These are phyloP conservation scores for Neoitamus cyanurus DNA, from an alignment of 2,888 invertebrate species.

Conservation along the genomic window DNA sequence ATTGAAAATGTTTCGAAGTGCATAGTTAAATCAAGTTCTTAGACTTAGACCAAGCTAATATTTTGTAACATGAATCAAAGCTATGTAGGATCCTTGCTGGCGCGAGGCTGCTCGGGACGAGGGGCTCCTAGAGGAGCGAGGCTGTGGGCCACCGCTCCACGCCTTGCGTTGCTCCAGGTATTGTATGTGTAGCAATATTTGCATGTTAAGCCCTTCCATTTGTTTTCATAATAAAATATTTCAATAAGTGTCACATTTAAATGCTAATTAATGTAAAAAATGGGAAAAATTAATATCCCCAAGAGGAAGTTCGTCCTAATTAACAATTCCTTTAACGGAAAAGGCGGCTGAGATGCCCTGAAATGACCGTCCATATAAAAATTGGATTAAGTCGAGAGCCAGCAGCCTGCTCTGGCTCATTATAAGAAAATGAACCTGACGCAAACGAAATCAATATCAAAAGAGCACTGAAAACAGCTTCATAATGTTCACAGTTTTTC, in stretches of 20 bases:
- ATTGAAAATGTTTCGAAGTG: no score
- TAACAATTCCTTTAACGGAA: neutral
- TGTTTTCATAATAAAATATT: neutral
- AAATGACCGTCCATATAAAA: neutral
- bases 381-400: neutral
- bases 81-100: no score
- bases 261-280: neutral
- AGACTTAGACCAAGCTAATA: no score
- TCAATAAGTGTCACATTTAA: neutral
- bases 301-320: neutral
- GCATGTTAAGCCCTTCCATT: no score
- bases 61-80: no score
- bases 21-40: no score
- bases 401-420: neutral
- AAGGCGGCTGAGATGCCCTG: neutral
- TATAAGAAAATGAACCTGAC: neutral
- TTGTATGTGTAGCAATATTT: no score
- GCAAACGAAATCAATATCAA: slow-evolving; percentile 24
- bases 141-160: no score
- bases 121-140: no score
- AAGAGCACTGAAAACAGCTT: slow-evolving; percentile 9
- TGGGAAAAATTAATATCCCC: neutral
- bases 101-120: no score
- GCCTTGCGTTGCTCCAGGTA: no score
- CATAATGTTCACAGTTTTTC: neutral